These are phyloP conservation scores for Oxytorus armatus DNA, from an alignment of 2,888 invertebrate species.

Conservation along the genomic window DNA sequence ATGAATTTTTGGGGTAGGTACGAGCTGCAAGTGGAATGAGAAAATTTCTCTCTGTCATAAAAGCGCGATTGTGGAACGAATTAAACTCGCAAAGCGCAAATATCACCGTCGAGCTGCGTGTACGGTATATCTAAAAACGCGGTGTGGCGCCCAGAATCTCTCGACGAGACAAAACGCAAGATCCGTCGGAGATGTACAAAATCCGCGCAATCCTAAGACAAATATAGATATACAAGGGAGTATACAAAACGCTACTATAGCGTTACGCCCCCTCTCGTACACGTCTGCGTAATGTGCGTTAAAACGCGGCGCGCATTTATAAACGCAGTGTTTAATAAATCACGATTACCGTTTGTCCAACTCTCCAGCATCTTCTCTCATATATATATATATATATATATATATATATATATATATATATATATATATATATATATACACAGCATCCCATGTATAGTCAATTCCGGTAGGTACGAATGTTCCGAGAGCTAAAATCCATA, in stretches of 20 bases:
- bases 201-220: background rate
- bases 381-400: background rate
- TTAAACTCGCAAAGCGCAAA: slow-evolving; percentile 8
- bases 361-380: slow-evolving; percentile 29
- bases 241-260: too few species aligned
- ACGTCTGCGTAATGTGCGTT: slow-evolving; percentile 12
- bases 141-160: slow-evolving; percentile 53
- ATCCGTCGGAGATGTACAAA: background rate
- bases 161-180: slow-evolving; percentile 9
- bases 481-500: background rate
- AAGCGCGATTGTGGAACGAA: slow-evolving; percentile 14
- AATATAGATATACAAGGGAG: too few species aligned
- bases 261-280: slow-evolving; percentile 26
- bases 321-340: slow-evolving; percentile 61
- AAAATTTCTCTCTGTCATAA: background rate
- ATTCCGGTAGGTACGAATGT: too few species aligned
- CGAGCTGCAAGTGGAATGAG: too few species aligned
- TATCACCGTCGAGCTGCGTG: too few species aligned
- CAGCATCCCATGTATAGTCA: too few species aligned
- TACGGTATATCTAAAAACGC: too few species aligned
- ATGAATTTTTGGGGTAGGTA: background rate
- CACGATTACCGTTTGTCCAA: slow-evolving; percentile 60
- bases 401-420: slow-evolving; percentile 1
- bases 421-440: background rate
- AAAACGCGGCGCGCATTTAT: slow-evolving; percentile 61